A percentile compares a stretch with the other conserved stretches of the same genome.
phyloP scores from a whole-genome alignment of 2,797 vertebrate genomes.

The Ctenopoma multispine region DNA sequence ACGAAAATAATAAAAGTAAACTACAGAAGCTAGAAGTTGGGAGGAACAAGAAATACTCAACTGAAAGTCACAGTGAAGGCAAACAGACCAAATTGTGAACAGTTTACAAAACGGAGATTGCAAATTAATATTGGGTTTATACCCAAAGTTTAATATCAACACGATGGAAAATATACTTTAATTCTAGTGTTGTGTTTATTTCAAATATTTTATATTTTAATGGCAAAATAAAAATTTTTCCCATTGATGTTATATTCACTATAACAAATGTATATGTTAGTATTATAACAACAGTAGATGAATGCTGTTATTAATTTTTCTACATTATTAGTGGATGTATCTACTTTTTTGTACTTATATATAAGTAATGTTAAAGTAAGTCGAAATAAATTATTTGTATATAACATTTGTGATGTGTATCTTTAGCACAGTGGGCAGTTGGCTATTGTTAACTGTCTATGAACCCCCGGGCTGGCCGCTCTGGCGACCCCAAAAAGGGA shows the following conservation, averaged over 20 bases:
- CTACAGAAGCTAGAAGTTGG: constrained; percentile 48
- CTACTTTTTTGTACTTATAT: constrained; percentile 46
- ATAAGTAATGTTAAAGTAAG: constrained; percentile 26
- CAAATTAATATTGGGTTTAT: neutral
- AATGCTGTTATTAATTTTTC: too few species aligned
- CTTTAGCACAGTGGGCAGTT: too few species aligned
- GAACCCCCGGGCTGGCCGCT: too few species aligned
- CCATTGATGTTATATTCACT: neutral
- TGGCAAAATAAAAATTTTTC: neutral
- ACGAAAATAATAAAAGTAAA: constrained; percentile 59
- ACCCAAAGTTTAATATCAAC: neutral
- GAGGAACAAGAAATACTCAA: constrained; percentile 58
- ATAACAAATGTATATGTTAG: neutral
- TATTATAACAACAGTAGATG: neutral
- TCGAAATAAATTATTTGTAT: constrained; percentile 10
- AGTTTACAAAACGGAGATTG: neutral
- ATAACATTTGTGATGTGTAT: constrained; percentile 6
- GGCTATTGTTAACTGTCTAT: too few species aligned
- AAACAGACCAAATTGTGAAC: constrained; percentile 72
- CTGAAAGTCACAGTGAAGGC: neutral
- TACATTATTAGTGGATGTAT: constrained; percentile 22
- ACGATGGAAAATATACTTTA: neutral
- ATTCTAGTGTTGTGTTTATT: constrained; percentile 1
- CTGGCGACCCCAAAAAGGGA: too few species aligned
- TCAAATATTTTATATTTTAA: constrained; percentile 34